These are phyloP conservation scores for Drosophila malerkotliana DNA, from an alignment of 1,140 invertebrate genomes.

Conservation along the genomic window DNA sequence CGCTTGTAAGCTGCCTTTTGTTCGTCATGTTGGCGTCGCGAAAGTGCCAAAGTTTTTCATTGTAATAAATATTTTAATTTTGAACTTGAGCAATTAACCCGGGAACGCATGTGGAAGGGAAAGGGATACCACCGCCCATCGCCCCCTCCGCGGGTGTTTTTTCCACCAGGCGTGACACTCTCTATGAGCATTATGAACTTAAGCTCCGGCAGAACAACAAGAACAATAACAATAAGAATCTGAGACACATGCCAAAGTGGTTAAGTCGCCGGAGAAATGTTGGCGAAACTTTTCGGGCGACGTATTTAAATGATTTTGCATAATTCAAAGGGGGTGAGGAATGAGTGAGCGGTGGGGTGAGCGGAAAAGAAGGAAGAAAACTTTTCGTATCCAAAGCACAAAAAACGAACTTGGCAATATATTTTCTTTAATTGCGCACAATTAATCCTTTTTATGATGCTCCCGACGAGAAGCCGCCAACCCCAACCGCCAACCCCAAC, in stretches of 20 bases:
- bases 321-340: conserved; percentile 60
- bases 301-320: conserved; percentile 81
- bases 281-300: conserved; percentile 62
- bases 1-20: conserved; percentile 48
- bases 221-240: conserved; percentile 68
- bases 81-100: conserved; percentile 82
- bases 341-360: too few relatives aligned
- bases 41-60: conserved; percentile 81
- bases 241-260: conserved; percentile 74
- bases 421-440: conserved; percentile 80
- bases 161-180: conserved; percentile 2
- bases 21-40: conserved; percentile 73
- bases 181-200: conserved; percentile 74
- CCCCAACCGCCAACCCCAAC: neutral
- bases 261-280: conserved; percentile 62
- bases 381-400: conserved; percentile 38
- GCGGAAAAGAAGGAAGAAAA: conserved; percentile 15
- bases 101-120: conserved; percentile 68
- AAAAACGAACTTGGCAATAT: conserved; percentile 53
- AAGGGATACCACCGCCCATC: neutral
- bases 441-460: conserved; percentile 77
- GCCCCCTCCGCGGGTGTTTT: neutral
- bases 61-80: conserved; percentile 83
- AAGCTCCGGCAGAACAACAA: conserved; percentile 57
- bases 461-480: conserved; percentile 2